phyloP scores from a whole-genome alignment of 2,113 vertebrate genomes.

The Sporophila hypoxantha region DNA sequence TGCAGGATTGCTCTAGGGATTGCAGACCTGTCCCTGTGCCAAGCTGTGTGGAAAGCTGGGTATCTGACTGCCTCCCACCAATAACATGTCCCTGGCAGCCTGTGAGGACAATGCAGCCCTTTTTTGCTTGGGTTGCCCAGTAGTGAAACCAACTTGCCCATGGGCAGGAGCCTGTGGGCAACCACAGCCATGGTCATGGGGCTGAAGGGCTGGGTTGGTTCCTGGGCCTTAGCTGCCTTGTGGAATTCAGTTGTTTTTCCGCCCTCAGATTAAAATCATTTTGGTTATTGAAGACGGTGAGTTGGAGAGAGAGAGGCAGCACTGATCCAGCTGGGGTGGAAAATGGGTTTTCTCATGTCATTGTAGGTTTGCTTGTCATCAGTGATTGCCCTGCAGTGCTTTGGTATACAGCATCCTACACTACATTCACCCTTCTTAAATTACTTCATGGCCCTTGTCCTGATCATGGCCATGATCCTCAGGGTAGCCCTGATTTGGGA shows the following conservation, averaged over 20 bases:
- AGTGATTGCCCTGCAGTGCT: not conserved
- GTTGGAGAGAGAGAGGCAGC: not conserved
- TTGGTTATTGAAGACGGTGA: not conserved
- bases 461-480: not conserved
- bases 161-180: not conserved
- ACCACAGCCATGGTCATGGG: not conserved
- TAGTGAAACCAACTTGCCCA: fast-evolving
- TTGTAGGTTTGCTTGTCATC: not conserved
- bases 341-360: not conserved
- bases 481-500: not conserved
- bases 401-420: not conserved
- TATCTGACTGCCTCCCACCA: fast-evolving
- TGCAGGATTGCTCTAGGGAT: not conserved
- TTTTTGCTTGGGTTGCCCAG: fast-evolving
- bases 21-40: not conserved
- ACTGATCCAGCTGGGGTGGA: not conserved
- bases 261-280: not conserved
- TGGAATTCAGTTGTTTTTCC: not conserved
- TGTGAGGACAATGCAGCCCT: fast-evolving
- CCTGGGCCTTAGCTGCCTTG: fast-evolving
- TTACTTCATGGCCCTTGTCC: not conserved
- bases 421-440: not conserved
- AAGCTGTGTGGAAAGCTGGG: fast-evolving
- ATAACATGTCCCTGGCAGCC: not conserved
- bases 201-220: not conserved